These are phyloP conservation scores for Coptodon rendalli DNA, from an alignment of 2,113 vertebrate species.

Conservation along the genomic window DNA sequence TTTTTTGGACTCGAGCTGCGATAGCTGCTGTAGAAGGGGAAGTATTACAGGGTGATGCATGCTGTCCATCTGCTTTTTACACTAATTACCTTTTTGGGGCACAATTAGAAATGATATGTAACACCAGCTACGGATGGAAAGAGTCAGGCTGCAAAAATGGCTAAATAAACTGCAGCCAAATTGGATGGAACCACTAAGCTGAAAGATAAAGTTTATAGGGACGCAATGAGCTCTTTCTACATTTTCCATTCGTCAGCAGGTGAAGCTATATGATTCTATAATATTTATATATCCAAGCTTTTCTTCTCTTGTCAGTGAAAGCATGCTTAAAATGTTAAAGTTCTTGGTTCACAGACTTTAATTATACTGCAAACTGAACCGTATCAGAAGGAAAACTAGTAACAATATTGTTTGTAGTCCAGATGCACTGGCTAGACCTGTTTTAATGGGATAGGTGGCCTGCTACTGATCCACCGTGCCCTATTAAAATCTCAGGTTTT, in stretches of 20 bases:
- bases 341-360: background rate
- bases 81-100: slow-evolving; percentile 31
- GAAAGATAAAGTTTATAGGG: background rate
- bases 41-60: slow-evolving; percentile 28
- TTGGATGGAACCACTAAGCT: background rate
- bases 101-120: background rate
- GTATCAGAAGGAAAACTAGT: background rate
- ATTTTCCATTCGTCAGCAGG: background rate
- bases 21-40: slow-evolving; percentile 4
- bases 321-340: background rate
- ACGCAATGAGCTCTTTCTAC: background rate
- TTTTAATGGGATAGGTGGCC: background rate
- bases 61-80: slow-evolving; percentile 41
- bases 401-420: background rate
- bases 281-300: background rate
- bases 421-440: rapidly evolving
- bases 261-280: background rate
- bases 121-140: background rate
- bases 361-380: background rate
- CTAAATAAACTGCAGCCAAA: background rate
- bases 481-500: background rate
- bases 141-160: background rate
- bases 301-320: background rate
- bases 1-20: background rate
- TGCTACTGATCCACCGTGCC: background rate